Evolutionary conservation across 2,113 vertebrate genomes (phyloP), one percentile per base, ranked within the genome.

Genomic region (Dicaeum eximium): DNA sequence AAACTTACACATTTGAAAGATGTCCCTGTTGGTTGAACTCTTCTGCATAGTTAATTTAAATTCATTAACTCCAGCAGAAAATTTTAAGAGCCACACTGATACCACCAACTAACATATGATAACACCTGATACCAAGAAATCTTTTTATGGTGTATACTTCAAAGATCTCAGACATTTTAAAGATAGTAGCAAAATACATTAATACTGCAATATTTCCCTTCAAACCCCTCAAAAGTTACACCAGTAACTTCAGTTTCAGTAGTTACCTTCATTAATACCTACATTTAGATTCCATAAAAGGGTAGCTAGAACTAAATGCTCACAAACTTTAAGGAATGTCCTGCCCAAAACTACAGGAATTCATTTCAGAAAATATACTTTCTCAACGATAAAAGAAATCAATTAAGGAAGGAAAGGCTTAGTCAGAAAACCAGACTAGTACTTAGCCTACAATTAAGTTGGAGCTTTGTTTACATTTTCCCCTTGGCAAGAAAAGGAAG

Each of bases 391-490:
- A 91, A 95, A 87, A 88, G 67, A 56, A 57, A 90, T 75, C 50
- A 82, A 66, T 60, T 75, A 88, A 89, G 83, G 73, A 81, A 95
- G 66, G 85, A 96, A 88, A 73, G 74, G 54, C 93, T 96, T 95
- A 89, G 81, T 89, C 82, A 96, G 93, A 94, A 95, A 94, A 78
- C 57, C 80, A 83, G 86, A 70, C 70, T 57, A 93, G 86, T 64
- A 90, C 87, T 78, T 78, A 80, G 65, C 13, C 58, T 66, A 72
- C 58, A 93, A 87, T 94, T 94, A 93, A 86, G 47, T 14, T 60
- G 44, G 56, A 86, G 54, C 51, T 89, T 83, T 93, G 94, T 95
- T 96, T 96, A 95, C 75, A 90, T 95, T 90, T 87, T 90, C 82
- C 69, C 61, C 40, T 77, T 85, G 69, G 91, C 92, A 95, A 90